Evolutionary conservation across 2,888 invertebrate species (phyloP), one percentile per base, ranked within the genome.

Genomic region (Caenorhabditis sinica): DNA sequence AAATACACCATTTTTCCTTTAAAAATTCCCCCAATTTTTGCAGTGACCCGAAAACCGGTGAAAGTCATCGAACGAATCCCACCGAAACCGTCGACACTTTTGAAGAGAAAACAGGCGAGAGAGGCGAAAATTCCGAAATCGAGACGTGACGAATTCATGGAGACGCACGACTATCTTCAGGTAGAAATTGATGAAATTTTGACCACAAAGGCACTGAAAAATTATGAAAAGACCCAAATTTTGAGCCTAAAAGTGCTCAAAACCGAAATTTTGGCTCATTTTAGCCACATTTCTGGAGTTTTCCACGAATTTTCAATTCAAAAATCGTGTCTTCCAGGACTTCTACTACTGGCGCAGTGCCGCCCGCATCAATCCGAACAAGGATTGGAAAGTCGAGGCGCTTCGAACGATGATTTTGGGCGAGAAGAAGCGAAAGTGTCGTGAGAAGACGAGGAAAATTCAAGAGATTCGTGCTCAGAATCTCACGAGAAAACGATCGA

Each of bases 351-450:
- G 84, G 84, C 56, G 84, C 40, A 75, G 66, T 30, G 66, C 83
- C 8, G 83, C 83, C 2, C 74, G 75, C 15, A 63, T 83, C n/a
- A 83, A 83, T 66, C 83, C 83, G 60, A 53, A 58, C 20, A 80
- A 83, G 36, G 83, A 83, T 33, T 83, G 83, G 83, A 83, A 80
- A 28, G 66, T 83, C 0, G 79, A 83, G 20, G 73, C 83, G 20
- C 53, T 83, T 9, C 43, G 83, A n/a, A n/a, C 71, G n/a, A 25
- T 51, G 15, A 75, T 83, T 58, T 53, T 83, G 40, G 40, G 58
- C 2, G 83, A 83, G 20, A 72, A 83, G 36, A 83, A 83, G 69
- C 43, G 83, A 23, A 23, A 66, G 28, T 63, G 33, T n/a, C 71
- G 63, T 23, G 80, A 69, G 58, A 68, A 75, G 53, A 75, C 75